Base-by-base conservation (phyloP, 2,888 invertebrate species). In the Drosophila pegasa region DNA sequence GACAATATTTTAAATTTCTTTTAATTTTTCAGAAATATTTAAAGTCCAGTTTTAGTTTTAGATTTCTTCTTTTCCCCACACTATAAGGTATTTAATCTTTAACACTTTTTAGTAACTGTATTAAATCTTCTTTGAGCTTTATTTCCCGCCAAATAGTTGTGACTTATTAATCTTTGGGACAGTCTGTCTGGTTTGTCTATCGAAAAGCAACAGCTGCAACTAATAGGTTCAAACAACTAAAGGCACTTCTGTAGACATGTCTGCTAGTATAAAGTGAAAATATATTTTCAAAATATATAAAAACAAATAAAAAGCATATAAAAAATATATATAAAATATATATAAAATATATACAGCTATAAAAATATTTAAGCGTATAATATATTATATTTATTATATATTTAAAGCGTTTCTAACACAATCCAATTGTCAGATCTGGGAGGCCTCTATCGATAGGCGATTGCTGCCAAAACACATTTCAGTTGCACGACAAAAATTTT, bases 401-500 rank as follows among this genome's bases (percentile, higher is more conserved):
- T 29, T 2, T 0, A 7, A 20, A 2, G 2, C 38, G 22, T 25
- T 45, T 25, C 14, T 35, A 40, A 25, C 50, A 9, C 9, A 29
- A n/a, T 22, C 29, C 16, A 37, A 3, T 37, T 16, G 2, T 8
- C 22, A 0, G 14, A 20, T 50, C n/a, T 56, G 16, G 41, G 31
- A 14, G n/a, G 60, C 33, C 62, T 77, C 62, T 77, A 81, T 84
- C 85, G 76, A 74, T 81, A 71, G 20, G 50, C 60, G 45, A 57
- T 62, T 60, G 31, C 62, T 57, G 51, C 51, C 55, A 60, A 45
- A 18, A 14, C 51, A 51, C 33, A 58, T 61, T 59, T 62, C 35
- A 43, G 52, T 29, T 63, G 67, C 50, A 78, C 81, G 84, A 87
- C 84, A 85, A 67, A 84, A 61, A 58, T 75, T 75, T 79, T 69